Conservation (phyloP, 2,797 vertebrate species). For the Champsocephalus gunnari region DNA sequence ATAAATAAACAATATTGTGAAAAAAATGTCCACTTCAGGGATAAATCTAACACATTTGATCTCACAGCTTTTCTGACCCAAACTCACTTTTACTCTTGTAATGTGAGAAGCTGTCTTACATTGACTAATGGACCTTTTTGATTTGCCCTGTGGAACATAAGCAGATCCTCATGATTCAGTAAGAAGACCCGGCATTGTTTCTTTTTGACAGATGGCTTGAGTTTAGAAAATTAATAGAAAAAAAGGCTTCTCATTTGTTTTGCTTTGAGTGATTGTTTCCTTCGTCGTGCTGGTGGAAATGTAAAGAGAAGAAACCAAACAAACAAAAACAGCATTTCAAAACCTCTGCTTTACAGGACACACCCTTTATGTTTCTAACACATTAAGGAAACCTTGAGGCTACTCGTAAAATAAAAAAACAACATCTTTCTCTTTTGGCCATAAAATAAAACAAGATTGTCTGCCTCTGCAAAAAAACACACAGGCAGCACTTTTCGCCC, state of each 20-base stretch:
- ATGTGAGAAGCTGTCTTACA: slow-evolving; percentile 24
- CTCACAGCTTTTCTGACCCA: slow-evolving; percentile 1
- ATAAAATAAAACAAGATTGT: slow-evolving; percentile 77
- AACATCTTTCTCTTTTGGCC: slow-evolving; percentile 77
- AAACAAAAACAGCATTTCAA: slow-evolving; percentile 57
- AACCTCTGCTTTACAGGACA: slow-evolving; percentile 57
- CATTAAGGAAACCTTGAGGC: slow-evolving; percentile 80
- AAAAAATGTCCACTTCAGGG: not conserved
- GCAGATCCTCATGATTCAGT: not conserved
- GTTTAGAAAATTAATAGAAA: slow-evolving; percentile 4
- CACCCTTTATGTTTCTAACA: slow-evolving; percentile 77
- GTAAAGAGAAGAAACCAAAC: slow-evolving; percentile 57
- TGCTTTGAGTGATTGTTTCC: slow-evolving; percentile 64
- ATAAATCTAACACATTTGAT: slow-evolving; percentile 17
- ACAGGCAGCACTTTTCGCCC: slow-evolving; percentile 79
- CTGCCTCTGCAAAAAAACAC: slow-evolving; percentile 77
- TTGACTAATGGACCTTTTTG: slow-evolving; percentile 6
- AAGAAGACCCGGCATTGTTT: slow-evolving; percentile 9
- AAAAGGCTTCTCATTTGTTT: slow-evolving; percentile 38
- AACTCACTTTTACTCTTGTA: slow-evolving; percentile 15
- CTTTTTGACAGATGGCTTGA: slow-evolving; percentile 3
- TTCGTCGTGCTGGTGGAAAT: slow-evolving; percentile 31
- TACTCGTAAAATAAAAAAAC: slow-evolving; percentile 82
- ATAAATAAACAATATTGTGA: not conserved
- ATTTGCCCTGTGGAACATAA: slow-evolving; percentile 18